Conservation (phyloP, 2,797 vertebrate genomes). For the Cyclopterus lumpus region DNA sequence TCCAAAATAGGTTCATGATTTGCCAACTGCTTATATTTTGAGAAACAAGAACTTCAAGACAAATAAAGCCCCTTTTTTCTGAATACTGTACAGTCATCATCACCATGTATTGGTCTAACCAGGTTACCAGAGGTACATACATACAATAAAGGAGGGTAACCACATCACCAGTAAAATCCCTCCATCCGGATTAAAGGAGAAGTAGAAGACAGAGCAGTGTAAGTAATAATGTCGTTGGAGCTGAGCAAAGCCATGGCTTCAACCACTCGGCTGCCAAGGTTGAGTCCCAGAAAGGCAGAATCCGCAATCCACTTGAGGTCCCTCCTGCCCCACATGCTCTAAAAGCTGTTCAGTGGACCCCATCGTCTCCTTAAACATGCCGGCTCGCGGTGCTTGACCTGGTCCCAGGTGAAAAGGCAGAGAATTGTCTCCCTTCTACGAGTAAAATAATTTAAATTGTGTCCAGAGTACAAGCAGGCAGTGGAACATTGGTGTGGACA, state of each 20-base stretch:
- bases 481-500: slow-evolving; percentile 14
- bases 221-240: neutral
- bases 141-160: neutral
- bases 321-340: neutral
- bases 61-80: neutral
- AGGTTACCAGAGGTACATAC: neutral
- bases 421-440: neutral
- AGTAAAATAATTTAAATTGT: slow-evolving; percentile 14
- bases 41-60: neutral
- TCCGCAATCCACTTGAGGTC: neutral
- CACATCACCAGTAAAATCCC: neutral
- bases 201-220: neutral
- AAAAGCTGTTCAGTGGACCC: slow-evolving; percentile 23
- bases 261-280: neutral
- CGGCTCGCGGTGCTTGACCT: neutral
- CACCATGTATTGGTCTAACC: neutral
- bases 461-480: neutral
- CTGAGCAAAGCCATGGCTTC: neutral
- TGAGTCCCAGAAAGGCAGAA: slow-evolving; percentile 5
- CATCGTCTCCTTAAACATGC: neutral
- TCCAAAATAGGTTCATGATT: neutral
- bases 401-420: neutral
- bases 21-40: neutral
- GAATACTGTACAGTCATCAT: neutral
- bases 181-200: neutral